Conservation (phyloP, 2,797 vertebrate genomes). For the Pipistrellus pipistrellus region DNA sequence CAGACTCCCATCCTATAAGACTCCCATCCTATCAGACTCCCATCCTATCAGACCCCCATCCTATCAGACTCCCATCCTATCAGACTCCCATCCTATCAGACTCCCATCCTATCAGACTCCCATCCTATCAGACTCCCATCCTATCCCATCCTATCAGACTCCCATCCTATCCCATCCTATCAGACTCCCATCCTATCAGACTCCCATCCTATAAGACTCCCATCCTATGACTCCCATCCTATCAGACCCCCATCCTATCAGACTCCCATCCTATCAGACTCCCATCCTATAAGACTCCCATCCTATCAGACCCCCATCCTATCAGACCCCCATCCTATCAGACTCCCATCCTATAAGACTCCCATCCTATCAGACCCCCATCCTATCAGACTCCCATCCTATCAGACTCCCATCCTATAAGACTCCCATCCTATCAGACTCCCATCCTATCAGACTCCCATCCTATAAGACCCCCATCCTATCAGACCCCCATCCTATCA, state of each 20-base stretch:
- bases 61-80: not conserved
- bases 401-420: not conserved
- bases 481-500: not conserved
- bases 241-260: not conserved
- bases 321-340: not conserved
- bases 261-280: no score
- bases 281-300: not conserved
- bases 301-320: not conserved
- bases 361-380: no score
- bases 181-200: not conserved
- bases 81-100: not conserved
- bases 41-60: not conserved
- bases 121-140: not conserved
- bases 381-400: not conserved
- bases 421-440: not conserved
- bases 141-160: not conserved
- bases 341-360: not conserved
- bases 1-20: not conserved
- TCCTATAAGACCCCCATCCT: not conserved
- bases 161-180: no score
- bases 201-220: not conserved
- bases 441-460: no score
- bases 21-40: not conserved
- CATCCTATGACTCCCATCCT: not conserved
- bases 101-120: not conserved